Evolutionary conservation across 2,797 vertebrate species (phyloP), one percentile per base, ranked within the genome.

Genomic region (Hydrolagus colliei): DNA sequence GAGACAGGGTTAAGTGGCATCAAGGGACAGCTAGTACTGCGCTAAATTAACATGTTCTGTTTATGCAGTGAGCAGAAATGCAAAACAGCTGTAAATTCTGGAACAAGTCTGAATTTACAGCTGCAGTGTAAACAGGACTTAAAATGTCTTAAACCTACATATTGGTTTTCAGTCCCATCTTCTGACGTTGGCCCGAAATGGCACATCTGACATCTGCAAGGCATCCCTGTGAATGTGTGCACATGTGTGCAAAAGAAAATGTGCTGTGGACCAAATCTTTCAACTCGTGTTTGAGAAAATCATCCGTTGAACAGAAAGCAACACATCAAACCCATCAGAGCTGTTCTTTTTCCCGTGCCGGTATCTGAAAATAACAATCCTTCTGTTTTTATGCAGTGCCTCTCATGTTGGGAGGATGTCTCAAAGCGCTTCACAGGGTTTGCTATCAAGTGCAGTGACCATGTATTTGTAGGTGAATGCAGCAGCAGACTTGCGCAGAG

Each of bases 111-210:
- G 65, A 84, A 84, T 41, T 84, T 84, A 20, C 65, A 84, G 65
- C 65, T n/a, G 79, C 18, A 84, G 65, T 84, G 79, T 84, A 84
- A 71, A 84, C 79, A 84, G 65, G 32, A 14, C 65, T 84, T 84
- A 41, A 84, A 18, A 71, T 84, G 32, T 9, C 65, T 84, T 84
- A 84, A 68, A 41, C 32, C 18, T 71, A 41, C 9, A 84, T 67
- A 68, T 84, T 67, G 71, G 13, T 84, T 84, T 84, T 84, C 65
- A 41, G 32, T 84, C 20, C 65, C 12, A 71, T 84, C 22, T 41
- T 35, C 65, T 84, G 32, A 84, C 6, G 67, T 35, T 41, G 68
- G 13, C 65, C 71, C 71, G 65, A 84, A 35, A 41, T 10, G 68
- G 65, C 20, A 68, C 65, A 16, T 84, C 32, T 68, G 79, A 84